Evolutionary conservation across 1,140 invertebrate genomes (phyloP).

Genomic region (Odontomachus brunneus): DNA sequence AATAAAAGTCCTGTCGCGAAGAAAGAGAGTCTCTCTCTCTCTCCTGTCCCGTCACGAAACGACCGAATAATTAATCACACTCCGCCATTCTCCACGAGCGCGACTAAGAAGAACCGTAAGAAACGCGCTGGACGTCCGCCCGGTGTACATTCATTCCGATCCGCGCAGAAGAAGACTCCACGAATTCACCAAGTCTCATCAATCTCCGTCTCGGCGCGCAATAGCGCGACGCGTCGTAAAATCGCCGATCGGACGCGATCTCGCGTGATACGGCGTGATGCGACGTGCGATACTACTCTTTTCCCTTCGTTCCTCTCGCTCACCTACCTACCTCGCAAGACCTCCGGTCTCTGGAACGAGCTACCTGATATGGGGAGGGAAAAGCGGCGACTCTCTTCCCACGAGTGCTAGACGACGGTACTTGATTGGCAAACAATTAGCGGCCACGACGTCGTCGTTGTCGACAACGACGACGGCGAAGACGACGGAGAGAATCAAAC

Average conservation of each 20-base stretch:
- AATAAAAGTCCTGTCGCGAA: not conserved
- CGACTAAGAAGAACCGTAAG: not conserved
- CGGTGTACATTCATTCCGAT: slow-evolving; percentile 28
- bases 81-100: slow-evolving; percentile 8
- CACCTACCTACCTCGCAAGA: not conserved
- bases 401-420: slow-evolving; percentile 68
- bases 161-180: slow-evolving; percentile 15
- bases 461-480: not conserved
- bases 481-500: slow-evolving; percentile 45
- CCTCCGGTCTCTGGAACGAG: slow-evolving; percentile 45
- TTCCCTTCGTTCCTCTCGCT: slow-evolving; percentile 19
- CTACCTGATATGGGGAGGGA: slow-evolving; percentile 67
- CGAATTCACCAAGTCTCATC: slow-evolving; percentile 50
- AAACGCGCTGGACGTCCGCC: slow-evolving; percentile 17
- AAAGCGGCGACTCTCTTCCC: slow-evolving; percentile 69
- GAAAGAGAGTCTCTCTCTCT: not conserved
- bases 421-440: slow-evolving; percentile 77
- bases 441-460: slow-evolving; percentile 26
- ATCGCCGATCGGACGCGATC: slow-evolving; percentile 45
- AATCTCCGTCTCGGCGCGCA: slow-evolving; percentile 37
- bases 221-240: slow-evolving; percentile 41
- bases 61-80: slow-evolving; percentile 46
- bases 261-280: not conserved
- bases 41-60: not conserved
- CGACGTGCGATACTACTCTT: slow-evolving; percentile 25